Conservation (phyloP, 2,888 invertebrate genomes). For the Pammene aurita region DNA sequence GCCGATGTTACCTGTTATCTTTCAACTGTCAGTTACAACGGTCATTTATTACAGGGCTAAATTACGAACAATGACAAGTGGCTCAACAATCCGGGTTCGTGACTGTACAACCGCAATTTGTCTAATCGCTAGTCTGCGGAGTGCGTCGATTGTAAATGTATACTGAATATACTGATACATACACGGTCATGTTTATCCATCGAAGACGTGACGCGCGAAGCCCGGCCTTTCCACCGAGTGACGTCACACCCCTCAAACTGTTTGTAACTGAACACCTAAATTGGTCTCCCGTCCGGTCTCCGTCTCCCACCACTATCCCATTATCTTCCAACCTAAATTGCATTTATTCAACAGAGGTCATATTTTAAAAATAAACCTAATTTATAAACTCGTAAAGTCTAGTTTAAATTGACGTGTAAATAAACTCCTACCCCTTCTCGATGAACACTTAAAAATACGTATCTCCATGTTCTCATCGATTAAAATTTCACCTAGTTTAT, state of each 20-base stretch:
- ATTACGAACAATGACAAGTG: no score
- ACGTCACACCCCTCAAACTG: slow-evolving; percentile 48
- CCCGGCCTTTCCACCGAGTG: slow-evolving; percentile 39
- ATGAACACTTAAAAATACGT: not conserved
- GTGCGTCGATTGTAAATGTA: no score
- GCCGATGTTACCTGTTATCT: no score
- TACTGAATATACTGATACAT: no score
- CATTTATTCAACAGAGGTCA: not conserved
- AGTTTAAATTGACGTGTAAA: not conserved
- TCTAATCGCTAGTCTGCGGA: no score
- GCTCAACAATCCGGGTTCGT: no score
- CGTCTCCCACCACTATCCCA: no score
- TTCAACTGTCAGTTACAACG: no score
- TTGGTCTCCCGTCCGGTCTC: no score
- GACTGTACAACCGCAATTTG: no score
- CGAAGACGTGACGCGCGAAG: slow-evolving; percentile 24
- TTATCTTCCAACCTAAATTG: slow-evolving; percentile 3
- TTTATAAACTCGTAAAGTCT: not conserved
- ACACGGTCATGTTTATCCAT: slow-evolving; percentile 12
- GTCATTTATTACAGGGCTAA: no score
- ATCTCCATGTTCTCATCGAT: not conserved
- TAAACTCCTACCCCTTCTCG: not conserved
- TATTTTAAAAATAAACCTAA: slow-evolving; percentile 6
- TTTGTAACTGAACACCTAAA: slow-evolving; percentile 45
- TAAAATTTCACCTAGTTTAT: not conserved